phyloP scores from a whole-genome alignment of 2,888 invertebrate genomes.

The Gandaritis pyraliata region DNA sequence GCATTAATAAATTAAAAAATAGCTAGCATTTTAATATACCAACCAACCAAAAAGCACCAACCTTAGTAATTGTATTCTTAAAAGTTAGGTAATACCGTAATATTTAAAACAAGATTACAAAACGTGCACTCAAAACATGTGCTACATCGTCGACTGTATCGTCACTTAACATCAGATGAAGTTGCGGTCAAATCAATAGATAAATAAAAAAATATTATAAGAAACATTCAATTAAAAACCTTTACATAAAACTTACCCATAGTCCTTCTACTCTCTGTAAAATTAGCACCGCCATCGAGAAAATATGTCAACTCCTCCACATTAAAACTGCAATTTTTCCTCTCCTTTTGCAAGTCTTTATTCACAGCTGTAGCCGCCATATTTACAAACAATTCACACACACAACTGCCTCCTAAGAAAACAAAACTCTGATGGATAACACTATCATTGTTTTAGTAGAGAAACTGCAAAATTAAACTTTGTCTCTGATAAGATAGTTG shows the following conservation, averaged over 20 bases:
- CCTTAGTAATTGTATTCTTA: no score
- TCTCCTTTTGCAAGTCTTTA: slow-evolving; percentile 87
- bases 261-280: slow-evolving; percentile 85
- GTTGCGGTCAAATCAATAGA: no score
- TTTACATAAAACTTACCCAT: slow-evolving; percentile 54
- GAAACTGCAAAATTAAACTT: neutral
- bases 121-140: no score
- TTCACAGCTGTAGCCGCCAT: slow-evolving; percentile 73
- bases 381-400: slow-evolving; percentile 9
- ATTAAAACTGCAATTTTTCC: slow-evolving; percentile 88
- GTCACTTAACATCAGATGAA: no score
- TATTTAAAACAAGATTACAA: no score
- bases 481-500: slow-evolving; percentile 3
- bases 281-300: slow-evolving; percentile 88
- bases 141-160: no score
- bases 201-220: neutral
- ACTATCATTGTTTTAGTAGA: slow-evolving; percentile 6
- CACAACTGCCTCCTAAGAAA: neutral
- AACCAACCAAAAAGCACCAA: no score
- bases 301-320: slow-evolving; percentile 89
- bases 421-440: neutral
- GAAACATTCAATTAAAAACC: neutral
- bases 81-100: no score
- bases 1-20: no score
- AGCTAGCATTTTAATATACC: no score